Conservation (phyloP, 2,113 vertebrate genomes). For the Grammomys dolichurus region DNA sequence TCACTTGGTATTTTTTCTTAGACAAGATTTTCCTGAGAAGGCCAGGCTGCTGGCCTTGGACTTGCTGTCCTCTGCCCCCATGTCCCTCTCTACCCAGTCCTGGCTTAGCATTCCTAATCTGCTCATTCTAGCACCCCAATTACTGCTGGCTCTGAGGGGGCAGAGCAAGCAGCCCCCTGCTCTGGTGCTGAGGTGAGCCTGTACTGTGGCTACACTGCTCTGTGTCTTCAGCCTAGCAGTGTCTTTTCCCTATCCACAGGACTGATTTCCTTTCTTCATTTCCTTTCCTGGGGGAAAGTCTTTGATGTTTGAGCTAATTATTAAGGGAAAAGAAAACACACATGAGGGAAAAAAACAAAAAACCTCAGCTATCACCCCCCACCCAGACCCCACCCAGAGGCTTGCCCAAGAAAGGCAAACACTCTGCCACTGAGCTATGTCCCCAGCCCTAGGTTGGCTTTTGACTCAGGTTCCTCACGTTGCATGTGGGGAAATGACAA, state of each 20-base stretch:
- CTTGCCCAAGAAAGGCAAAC: background rate
- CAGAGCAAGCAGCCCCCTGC: background rate
- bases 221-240: background rate
- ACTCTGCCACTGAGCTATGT: background rate
- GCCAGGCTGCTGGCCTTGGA: background rate
- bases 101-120: background rate
- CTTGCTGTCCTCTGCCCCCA: background rate
- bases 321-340: background rate
- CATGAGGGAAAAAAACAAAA: background rate
- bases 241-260: too few species aligned
- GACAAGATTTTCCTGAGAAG: background rate
- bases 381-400: background rate
- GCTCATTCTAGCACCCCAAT: background rate
- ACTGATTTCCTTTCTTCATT: background rate
- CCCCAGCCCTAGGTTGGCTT: background rate
- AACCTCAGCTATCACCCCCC: background rate
- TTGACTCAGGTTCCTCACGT: background rate
- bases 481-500: background rate
- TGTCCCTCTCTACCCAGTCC: background rate
- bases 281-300: background rate
- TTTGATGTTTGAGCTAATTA: constrained; percentile 16
- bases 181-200: background rate
- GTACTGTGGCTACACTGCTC: background rate
- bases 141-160: background rate
- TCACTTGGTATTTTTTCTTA: background rate